These are phyloP conservation scores for Chironomus striatipennis DNA, from an alignment of 1,140 invertebrate species.

Conservation along the genomic window DNA sequence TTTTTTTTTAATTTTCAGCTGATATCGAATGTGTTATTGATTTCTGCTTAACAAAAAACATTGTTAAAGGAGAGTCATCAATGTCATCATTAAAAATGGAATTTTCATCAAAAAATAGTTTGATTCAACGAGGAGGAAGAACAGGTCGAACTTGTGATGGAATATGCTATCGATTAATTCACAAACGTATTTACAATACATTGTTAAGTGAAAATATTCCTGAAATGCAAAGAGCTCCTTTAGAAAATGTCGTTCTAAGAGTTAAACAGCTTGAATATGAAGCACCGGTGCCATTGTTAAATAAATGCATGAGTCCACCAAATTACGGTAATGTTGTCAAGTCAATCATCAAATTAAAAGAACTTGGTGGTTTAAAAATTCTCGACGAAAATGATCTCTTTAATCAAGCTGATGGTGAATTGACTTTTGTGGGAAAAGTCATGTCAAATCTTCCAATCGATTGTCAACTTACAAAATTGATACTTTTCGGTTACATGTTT, in stretches of 20 bases:
- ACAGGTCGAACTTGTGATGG: conserved; percentile 80
- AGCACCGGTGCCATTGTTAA: conserved; percentile 71
- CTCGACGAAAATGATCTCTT: conserved; percentile 43
- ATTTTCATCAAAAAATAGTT: conserved; percentile 83
- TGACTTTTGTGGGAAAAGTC: conserved; percentile 78
- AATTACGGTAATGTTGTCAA: conserved; percentile 68
- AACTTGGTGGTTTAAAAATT: conserved; percentile 63
- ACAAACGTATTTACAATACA: conserved; percentile 50
- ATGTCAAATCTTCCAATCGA: conserved; percentile 78
- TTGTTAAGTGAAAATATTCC: conserved; percentile 41
- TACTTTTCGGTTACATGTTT: conserved; percentile 81
- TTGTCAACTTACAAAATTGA: conserved; percentile 71
- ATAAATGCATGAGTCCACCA: conserved; percentile 79
- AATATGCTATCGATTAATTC: conserved; percentile 77
- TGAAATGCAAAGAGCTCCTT: conserved; percentile 71
- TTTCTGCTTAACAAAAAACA: conserved; percentile 84
- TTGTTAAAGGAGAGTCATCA: conserved; percentile 56
- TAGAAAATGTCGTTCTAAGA: conserved; percentile 73
- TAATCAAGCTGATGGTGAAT: conserved; percentile 65
- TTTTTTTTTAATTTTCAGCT: conserved; percentile 24
- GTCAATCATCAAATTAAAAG: conserved; percentile 78
- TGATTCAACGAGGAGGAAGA: conserved; percentile 72
- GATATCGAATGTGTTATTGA: conserved; percentile 50
- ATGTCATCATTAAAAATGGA: conserved; percentile 63
- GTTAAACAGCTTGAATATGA: conserved; percentile 78